Evolutionary conservation across 1,140 invertebrate species (phyloP).

Genomic region (Trachymyrmex cornetzi): DNA sequence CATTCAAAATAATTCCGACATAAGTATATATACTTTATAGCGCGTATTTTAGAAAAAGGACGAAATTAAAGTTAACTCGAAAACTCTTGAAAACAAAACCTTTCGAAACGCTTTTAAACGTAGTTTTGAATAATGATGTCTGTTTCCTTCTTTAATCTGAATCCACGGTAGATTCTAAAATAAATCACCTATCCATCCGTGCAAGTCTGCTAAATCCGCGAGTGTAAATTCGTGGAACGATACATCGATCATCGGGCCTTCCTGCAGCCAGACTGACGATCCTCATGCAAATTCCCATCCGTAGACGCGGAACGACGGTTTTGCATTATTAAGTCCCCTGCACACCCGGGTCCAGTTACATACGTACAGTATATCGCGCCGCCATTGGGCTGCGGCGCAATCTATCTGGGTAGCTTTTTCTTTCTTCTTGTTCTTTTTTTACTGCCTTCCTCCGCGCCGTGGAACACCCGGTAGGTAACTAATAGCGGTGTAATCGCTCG

Average conservation of each 20-base stretch:
- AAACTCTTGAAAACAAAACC: neutral
- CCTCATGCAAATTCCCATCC: conserved; percentile 66
- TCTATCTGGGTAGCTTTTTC: conserved; percentile 73
- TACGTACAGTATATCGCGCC: conserved; percentile 70
- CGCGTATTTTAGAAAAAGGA: neutral
- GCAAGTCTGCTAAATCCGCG: conserved; percentile 26
- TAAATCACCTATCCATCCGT: conserved; percentile 19
- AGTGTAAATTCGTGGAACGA: conserved; percentile 61
- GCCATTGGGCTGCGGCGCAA: conserved; percentile 72
- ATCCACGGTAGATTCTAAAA: conserved; percentile 36
- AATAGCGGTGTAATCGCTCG: conserved; percentile 83
- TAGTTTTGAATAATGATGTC: conserved; percentile 21
- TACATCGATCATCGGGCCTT: conserved; percentile 73
- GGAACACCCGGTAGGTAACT: conserved; percentile 83
- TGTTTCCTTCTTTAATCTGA: conserved; percentile 34
- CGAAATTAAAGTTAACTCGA: neutral
- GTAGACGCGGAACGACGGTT: conserved; percentile 64
- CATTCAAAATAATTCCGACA: neutral
- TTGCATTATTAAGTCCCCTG: conserved; percentile 73
- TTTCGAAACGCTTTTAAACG: neutral
- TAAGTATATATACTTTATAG: neutral
- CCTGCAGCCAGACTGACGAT: conserved; percentile 35
- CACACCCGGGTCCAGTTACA: conserved; percentile 65
- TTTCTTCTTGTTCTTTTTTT: conserved; percentile 59
- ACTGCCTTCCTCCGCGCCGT: conserved; percentile 63